Evolutionary conservation across 2,888 invertebrate genomes (phyloP), one percentile per base, ranked within the genome.

Genomic region (Lordiphosa fenestrarum): DNA sequence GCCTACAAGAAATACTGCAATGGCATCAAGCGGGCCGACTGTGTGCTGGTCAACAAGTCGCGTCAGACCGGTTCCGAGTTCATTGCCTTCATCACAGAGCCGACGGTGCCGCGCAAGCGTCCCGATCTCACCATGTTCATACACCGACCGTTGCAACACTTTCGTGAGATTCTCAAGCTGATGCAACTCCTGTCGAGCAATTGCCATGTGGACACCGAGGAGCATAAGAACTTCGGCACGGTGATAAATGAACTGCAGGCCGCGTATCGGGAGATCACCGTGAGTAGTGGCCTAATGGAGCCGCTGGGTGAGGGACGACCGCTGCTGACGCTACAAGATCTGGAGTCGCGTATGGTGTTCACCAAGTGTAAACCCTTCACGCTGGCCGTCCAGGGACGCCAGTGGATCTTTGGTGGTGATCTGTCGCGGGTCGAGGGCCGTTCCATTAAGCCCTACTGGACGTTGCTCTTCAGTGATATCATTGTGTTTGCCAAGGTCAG

Each of bases 311-410:
- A 96, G 84, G 96, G 96, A 0, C 92, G 94, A 60, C 96, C 96
- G 0, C 87, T 96, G 62, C 90, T 96, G 4, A 95, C 95, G 10
- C 92, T 96, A 50, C 94, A 95, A 84, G 96, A 96, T 88, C 91
- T 96, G 69, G 96, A 96, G 88, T 95, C 95, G 84, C 91, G 96
- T 81, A 92, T 96, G 88, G 96, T 96, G 78, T 96, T 96, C 91
- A 96, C 96, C 83, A 94, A 95, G 90, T 96, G 96, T 91, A 96
- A 95, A 92, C 96, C 96, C 51, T 96, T 96, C 88, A 94, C 94
- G 51, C 90, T 96, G 87, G 94, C 94, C 83, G 94, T 94, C 76
- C 94, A 95, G 49, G 95, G 95, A 23, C 92, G 96, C 49, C 96
- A 96, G 88, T 96, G 96, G 96, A 94, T 96, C 57, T 96, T 96